Evolutionary conservation across 2,797 vertebrate species (phyloP), one percentile per base, ranked within the genome.

Genomic region (Gallinago solitaria): DNA sequence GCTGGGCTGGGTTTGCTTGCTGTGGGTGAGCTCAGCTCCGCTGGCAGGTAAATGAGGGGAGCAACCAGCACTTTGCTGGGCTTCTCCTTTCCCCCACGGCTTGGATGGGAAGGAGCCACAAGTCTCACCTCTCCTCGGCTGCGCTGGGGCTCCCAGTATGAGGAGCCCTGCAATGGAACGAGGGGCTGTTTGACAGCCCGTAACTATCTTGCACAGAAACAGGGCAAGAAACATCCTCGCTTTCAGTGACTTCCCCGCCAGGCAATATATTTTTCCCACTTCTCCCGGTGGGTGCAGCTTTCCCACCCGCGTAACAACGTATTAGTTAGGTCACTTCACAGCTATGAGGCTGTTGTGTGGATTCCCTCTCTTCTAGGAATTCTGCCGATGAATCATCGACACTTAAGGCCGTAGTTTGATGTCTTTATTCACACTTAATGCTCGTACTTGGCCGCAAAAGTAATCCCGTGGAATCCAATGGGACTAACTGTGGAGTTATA

Each of bases 361-460:
- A 82, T 95, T 95, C 94, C 56, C 86, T 92, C 91, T 86, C 90
- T 94, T 95, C 86, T 65, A 95, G 91, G 96, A 96, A 93, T 94
- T 94, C 78, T 84, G 67, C 67, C 2, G 79, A 90, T 95, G 96
- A 96, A 90, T 96, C 96, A 94, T 67, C 73, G 59, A 93, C 94
- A 90, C 91, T 93, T 80, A 85, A 56, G 78, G 86, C 90, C 1
- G 1, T 65, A 87, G 90, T 93, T 83, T 96, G 94, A 97, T 96
- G 94, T 96, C 93, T 97, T 95, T 93, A 89, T 97, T 97, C 96
- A 90, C 94, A 95, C 93, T 94, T 92, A 93, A 89, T 78, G 83
- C 81, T 92, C 16, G 24, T 83, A 75, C 78, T 96, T 95, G 96
- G 94, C 91, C 2, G 16, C 90, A 92, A 60, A 90, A 93, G 64